A percentile compares a stretch with the other conserved stretches of the same genome.
These are phyloP conservation scores for Erebia palarica DNA, from an alignment of 2,888 invertebrate species.

Conservation along the genomic window DNA sequence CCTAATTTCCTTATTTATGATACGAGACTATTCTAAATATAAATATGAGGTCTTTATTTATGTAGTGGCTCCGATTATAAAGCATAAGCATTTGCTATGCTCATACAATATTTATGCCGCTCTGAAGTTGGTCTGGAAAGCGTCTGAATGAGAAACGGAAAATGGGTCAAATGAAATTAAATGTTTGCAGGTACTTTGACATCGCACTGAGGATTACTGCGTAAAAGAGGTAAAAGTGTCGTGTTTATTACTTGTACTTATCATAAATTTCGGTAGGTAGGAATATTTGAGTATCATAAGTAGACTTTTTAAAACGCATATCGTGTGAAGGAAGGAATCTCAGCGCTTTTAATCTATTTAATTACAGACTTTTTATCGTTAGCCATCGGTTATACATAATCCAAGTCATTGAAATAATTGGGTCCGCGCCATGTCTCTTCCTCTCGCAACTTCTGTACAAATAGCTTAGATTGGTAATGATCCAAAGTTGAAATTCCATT, in stretches of 20 bases:
- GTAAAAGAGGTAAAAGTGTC: not conserved
- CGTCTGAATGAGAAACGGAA: slow-evolving; percentile 6
- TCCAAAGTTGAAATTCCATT: too few species aligned
- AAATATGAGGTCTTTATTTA: slow-evolving; percentile 22
- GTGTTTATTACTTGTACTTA: not conserved
- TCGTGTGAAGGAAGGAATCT: too few species aligned
- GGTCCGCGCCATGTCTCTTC: too few species aligned
- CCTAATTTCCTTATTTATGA: slow-evolving; percentile 37
- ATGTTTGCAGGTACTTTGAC: slow-evolving; percentile 5
- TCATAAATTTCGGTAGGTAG: not conserved
- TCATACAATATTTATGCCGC: slow-evolving; percentile 10
- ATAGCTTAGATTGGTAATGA: too few species aligned
- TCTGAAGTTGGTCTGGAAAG: slow-evolving; percentile 7
- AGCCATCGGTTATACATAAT: too few species aligned
- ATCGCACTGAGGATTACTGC: not conserved
- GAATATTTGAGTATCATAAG: not conserved
- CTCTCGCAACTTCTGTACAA: too few species aligned
- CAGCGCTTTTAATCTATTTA: too few species aligned
- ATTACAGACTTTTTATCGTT: too few species aligned
- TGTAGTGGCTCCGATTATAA: not conserved
- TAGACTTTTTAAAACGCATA: too few species aligned
- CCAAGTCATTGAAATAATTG: too few species aligned
- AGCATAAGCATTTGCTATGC: not conserved
- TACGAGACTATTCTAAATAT: slow-evolving; percentile 8
- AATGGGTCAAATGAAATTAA: slow-evolving; percentile 15